phyloP scores from a whole-genome alignment of 2,113 vertebrate genomes.

The Actinemys pallida region DNA sequence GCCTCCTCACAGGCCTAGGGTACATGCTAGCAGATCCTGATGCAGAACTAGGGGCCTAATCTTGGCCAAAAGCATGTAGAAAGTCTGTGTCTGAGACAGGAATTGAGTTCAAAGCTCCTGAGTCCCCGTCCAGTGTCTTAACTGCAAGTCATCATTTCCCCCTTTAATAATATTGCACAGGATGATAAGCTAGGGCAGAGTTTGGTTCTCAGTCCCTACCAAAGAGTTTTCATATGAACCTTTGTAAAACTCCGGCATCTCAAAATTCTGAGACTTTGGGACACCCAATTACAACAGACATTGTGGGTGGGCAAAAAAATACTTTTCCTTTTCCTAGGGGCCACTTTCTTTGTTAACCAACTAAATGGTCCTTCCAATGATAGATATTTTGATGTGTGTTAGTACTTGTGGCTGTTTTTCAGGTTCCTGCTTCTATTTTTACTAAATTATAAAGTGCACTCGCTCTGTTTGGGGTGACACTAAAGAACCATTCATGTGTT shows the following conservation, averaged over 20 bases:
- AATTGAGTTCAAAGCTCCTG: neutral
- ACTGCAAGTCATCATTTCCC: neutral
- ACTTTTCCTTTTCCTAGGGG: neutral
- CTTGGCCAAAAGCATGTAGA: accelerated
- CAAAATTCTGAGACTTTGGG: neutral
- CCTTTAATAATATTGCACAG: neutral
- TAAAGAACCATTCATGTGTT: neutral
- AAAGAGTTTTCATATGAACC: neutral
- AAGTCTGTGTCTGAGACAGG: neutral
- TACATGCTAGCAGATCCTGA: neutral
- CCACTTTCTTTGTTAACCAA: neutral
- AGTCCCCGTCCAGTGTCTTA: neutral
- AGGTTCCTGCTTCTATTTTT: neutral
- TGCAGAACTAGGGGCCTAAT: neutral
- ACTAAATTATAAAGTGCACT: neutral
- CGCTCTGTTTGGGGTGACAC: neutral
- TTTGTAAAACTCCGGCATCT: neutral
- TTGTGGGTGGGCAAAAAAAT: neutral
- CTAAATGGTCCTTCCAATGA: neutral
- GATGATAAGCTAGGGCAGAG: neutral
- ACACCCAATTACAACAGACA: neutral
- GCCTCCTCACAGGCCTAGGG: neutral
- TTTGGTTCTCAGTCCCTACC: neutral
- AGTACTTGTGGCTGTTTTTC: neutral
- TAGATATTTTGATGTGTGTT: neutral